Percentiles rank a stretch among this genome's conserved stretches.
These are phyloP conservation scores for Malachius bipustulatus DNA, from an alignment of 2,888 invertebrate species.

Conservation along the genomic window DNA sequence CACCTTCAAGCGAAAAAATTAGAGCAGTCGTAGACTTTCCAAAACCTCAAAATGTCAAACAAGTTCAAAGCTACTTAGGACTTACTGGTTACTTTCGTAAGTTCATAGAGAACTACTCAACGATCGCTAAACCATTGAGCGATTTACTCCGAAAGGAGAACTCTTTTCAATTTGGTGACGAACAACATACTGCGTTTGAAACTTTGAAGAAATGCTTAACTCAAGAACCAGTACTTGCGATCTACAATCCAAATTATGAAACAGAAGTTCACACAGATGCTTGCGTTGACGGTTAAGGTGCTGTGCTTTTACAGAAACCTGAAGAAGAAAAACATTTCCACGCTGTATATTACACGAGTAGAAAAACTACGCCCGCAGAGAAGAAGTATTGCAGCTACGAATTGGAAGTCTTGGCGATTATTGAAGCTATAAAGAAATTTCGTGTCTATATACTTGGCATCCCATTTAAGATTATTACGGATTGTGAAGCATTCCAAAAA, in stretches of 20 bases:
- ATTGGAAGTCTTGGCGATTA: too few species aligned
- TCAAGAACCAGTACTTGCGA: slow-evolving; percentile 15
- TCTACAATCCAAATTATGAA: slow-evolving; percentile 14
- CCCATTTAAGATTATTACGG: slow-evolving; percentile 26
- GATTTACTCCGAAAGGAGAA: slow-evolving; percentile 21
- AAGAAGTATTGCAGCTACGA: too few species aligned
- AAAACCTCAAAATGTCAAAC: too few species aligned
- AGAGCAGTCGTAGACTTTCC: too few species aligned
- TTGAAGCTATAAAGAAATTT: too few species aligned
- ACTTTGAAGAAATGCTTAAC: slow-evolving; percentile 16
- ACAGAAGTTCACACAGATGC: slow-evolving; percentile 25
- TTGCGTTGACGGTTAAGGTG: slow-evolving; percentile 22
- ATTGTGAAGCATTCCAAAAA: slow-evolving; percentile 26
- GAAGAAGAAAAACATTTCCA: slow-evolving; percentile 21
- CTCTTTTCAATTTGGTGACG: slow-evolving; percentile 14
- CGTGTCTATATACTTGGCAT: slow-evolving; percentile 25
- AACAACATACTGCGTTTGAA: slow-evolving; percentile 14
- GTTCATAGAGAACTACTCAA: slow-evolving; percentile 25
- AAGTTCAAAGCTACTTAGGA: too few species aligned
- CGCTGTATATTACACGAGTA: slow-evolving; percentile 26
- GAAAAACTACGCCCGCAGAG: slow-evolving; percentile 25
- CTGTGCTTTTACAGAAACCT: slow-evolving; percentile 22
- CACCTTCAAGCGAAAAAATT: too few species aligned
- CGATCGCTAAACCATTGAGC: slow-evolving; percentile 25
- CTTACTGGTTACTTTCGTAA: slow-evolving; percentile 29